Base-by-base conservation (phyloP, 2,888 invertebrate genomes). In the Caenorhabditis sinica region DNA sequence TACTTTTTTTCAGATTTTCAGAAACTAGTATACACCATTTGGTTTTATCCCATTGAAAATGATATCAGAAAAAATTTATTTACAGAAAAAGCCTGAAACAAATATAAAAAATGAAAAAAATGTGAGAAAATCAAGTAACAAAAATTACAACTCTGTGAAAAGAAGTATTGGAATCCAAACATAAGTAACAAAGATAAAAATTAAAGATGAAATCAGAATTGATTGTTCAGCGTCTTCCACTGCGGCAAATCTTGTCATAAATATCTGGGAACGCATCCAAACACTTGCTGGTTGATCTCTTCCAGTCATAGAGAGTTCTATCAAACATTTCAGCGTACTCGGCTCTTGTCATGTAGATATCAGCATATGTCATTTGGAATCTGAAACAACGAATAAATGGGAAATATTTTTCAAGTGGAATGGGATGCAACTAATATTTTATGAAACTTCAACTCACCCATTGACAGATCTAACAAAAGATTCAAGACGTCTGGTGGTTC, bases 301-400 rank as follows among this genome's bases (percentile, higher is more conserved):
- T 82, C 90, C 90, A 92, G 28, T 92, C 85, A 90, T 96, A 96
- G 15, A 96, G 93, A 0, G 94, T 93, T 93, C 96, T 96, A 93
- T 96, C 95, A 93, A 96, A 96, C 96, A 96, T 96, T 66, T 93
- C 91, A 9, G 95, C 93, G 93, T 96, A 96, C 93, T 96, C 96
- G 11, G 95, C 95, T 28, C 93, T 93, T 0, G 95, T 95, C 89
- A 95, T 95, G 93, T 95, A 96, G 0, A 96, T 96, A 92, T 96
- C 96, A 0, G 96, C 96, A 93, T 96, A 96, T 45, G 96, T 93
- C 96, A 96, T 96, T 93, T 96, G 96, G 93, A 95, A 96, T 13
- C 95, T 95, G 91, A 15, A 90, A 86, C n/a, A 61, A 53, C 6
- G 11, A 8, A 13, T 30, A 36, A 20, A 25, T 9, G 33, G 0